Percentiles rank a stretch among this genome's conserved stretches.
These are phyloP conservation scores for Nebria brevicollis DNA, from an alignment of 2,888 invertebrate species.

Conservation along the genomic window DNA sequence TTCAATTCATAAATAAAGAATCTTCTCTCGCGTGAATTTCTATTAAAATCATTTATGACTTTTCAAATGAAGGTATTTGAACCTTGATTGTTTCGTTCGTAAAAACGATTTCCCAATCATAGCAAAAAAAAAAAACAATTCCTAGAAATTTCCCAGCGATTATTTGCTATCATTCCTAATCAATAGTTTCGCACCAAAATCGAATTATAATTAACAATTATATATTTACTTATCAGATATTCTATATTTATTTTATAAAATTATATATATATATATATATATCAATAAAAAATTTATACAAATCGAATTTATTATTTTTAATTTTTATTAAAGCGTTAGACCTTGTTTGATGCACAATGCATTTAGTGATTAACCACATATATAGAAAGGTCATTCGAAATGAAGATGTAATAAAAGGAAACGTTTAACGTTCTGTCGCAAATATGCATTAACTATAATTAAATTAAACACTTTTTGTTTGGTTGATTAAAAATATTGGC, in stretches of 20 bases:
- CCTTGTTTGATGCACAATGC: background rate
- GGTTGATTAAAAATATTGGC: conserved; percentile 39
- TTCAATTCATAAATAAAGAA: too few species aligned
- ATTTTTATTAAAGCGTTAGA: too few species aligned
- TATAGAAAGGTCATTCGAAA: background rate
- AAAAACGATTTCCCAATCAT: background rate
- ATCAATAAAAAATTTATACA: too few species aligned
- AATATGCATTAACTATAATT: conserved; percentile 23
- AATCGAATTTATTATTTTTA: too few species aligned
- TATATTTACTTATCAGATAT: background rate
- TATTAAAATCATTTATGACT: too few species aligned
- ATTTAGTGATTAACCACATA: background rate
- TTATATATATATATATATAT: background rate
- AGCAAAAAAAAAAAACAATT: background rate
- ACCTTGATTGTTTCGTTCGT: background rate
- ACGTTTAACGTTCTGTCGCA: background rate
- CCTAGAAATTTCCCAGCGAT: conserved; percentile 7
- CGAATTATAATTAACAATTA: background rate
- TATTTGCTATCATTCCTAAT: background rate
- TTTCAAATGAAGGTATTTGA: too few species aligned
- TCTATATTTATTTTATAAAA: conserved; percentile 4
- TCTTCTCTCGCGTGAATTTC: too few species aligned
- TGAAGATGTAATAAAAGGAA: background rate
- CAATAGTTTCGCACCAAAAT: background rate
- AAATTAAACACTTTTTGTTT: conserved; percentile 37